These are phyloP conservation scores for Onychostoma macrolepis DNA, from an alignment of 2,113 vertebrate species.

Conservation along the genomic window DNA sequence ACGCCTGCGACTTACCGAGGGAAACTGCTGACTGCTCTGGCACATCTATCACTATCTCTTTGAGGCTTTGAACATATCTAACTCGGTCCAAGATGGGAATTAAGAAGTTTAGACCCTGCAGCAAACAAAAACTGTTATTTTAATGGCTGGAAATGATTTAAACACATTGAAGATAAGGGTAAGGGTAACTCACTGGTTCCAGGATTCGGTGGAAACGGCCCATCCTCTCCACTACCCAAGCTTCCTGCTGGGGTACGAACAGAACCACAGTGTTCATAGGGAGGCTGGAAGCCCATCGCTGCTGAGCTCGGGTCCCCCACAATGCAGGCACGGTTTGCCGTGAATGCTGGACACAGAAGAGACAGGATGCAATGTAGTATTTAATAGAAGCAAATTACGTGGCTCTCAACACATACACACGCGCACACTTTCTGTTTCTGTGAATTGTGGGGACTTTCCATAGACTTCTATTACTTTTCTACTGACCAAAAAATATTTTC, in stretches of 20 bases:
- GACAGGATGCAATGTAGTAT: neutral
- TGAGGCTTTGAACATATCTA: conserved; percentile 94
- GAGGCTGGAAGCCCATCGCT: conserved; percentile 80
- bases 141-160: neutral
- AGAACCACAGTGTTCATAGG: conserved; percentile 92
- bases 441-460: too few relatives aligned
- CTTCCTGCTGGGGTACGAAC: conserved; percentile 96
- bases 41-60: conserved; percentile 97
- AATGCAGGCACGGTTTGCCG: conserved; percentile 60
- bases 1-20: conserved; percentile 79
- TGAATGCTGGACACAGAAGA: conserved; percentile 63
- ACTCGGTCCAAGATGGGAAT: conserved; percentile 91
- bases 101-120: conserved; percentile 92
- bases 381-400: neutral
- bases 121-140: conserved; percentile 32
- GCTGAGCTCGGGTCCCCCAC: conserved; percentile 69
- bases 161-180: rapidly evolving
- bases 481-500: too few relatives aligned
- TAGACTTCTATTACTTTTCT: too few relatives aligned
- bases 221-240: conserved; percentile 98
- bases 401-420: neutral
- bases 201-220: conserved; percentile 93
- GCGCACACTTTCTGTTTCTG: too few relatives aligned
- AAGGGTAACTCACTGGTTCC: conserved; percentile 83
- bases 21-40: conserved; percentile 95